Conservation (phyloP, 1,140 invertebrate genomes). For the Zophobas morio region DNA sequence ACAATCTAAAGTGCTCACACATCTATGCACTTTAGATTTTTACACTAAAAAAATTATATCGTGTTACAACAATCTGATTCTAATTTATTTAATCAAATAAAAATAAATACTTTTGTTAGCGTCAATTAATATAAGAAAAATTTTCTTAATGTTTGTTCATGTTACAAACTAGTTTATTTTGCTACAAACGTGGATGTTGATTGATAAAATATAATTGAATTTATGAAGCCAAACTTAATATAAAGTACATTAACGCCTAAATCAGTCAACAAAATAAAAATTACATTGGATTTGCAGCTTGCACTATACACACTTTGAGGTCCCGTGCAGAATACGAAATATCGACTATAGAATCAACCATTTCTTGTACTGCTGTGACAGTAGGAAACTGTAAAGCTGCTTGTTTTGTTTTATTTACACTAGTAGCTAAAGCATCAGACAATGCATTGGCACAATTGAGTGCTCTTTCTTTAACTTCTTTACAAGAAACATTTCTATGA, state of each 20-base stretch:
- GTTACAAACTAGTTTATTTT: too few species aligned
- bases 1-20: too few species aligned
- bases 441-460: constrained; percentile 86
- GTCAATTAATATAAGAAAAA: too few species aligned
- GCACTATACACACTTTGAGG: constrained; percentile 79
- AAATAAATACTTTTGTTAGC: too few species aligned
- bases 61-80: too few species aligned
- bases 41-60: too few species aligned
- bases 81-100: too few species aligned
- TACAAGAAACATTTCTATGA: constrained; percentile 82
- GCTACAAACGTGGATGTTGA: too few species aligned
- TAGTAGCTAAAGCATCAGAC: constrained; percentile 86
- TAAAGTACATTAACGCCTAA: constrained; percentile 6
- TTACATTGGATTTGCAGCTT: constrained; percentile 68
- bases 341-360: constrained; percentile 91
- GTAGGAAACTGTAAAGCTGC: constrained; percentile 93
- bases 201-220: background rate
- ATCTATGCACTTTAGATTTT: too few species aligned
- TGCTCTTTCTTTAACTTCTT: constrained; percentile 81
- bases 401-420: constrained; percentile 90
- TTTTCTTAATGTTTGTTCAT: too few species aligned
- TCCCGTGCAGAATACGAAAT: constrained; percentile 84
- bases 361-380: constrained; percentile 90
- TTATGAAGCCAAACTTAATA: constrained; percentile 6
- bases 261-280: constrained; percentile 22